Percentiles rank a stretch among this genome's conserved stretches.
These are phyloP conservation scores for Thamnaconus septentrionalis DNA, from an alignment of 2,113 vertebrate genomes.

Conservation along the genomic window DNA sequence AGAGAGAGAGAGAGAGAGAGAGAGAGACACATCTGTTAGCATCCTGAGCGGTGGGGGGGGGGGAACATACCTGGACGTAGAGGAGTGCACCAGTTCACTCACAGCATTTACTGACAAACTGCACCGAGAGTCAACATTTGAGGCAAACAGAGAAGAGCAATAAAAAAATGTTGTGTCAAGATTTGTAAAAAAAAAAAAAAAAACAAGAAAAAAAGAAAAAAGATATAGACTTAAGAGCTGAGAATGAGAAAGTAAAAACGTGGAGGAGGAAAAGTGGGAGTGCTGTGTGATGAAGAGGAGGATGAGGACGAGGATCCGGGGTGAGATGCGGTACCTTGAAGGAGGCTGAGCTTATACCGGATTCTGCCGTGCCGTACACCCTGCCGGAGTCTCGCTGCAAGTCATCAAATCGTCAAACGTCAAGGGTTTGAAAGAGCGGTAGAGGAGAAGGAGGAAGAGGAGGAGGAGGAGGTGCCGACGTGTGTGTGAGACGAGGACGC, in stretches of 20 bases:
- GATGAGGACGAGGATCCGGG: slow-evolving; percentile 36
- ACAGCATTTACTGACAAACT: background rate
- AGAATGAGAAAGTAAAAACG: slow-evolving; percentile 1
- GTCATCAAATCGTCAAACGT: slow-evolving; percentile 77
- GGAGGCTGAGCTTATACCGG: slow-evolving; percentile 84
- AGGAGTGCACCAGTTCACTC: background rate
- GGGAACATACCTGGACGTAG: slow-evolving; percentile 4
- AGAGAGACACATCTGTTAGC: slow-evolving; percentile 80
- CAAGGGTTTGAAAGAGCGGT: slow-evolving; percentile 46
- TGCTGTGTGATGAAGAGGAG: slow-evolving; percentile 17
- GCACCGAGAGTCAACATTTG: slow-evolving; percentile 7
- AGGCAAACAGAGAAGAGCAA: background rate
- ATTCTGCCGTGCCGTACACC: slow-evolving; percentile 82
- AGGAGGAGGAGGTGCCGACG: too few species aligned
- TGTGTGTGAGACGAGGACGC: slow-evolving; percentile 23
- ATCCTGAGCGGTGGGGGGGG: slow-evolving; percentile 24
- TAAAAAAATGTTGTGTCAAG: background rate
- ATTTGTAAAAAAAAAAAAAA: slow-evolving; percentile 13
- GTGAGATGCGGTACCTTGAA: slow-evolving; percentile 81
- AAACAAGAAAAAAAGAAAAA: slow-evolving; percentile 20
- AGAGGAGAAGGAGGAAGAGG: slow-evolving; percentile 7
- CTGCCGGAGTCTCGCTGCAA: slow-evolving; percentile 82
- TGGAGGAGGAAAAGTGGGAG: slow-evolving; percentile 26
- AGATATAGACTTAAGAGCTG: background rate
- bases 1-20: slow-evolving; percentile 79